Evolutionary conservation across 1,140 invertebrate genomes (phyloP), one percentile per base, ranked within the genome.

Genomic region (Leptinotarsa texana): DNA sequence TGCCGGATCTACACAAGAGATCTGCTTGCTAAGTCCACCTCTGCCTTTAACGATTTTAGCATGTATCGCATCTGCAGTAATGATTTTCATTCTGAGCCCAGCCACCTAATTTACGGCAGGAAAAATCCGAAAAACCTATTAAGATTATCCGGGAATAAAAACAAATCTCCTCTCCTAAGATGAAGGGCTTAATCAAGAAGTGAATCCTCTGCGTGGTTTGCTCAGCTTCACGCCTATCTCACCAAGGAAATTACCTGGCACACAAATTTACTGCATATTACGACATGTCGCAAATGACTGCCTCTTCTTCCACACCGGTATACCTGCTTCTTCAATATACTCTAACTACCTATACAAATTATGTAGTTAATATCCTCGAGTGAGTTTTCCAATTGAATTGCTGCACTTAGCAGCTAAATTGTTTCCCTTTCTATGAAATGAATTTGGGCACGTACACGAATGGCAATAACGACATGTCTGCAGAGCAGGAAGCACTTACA

Each of bases 241-340:
- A 63, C 24, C 48, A 21, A 62, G 69, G 69, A 71, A 71, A 71
- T 71, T 71, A 71, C 69, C 69, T 62, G 51, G 69, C 69, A 63
- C 49, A 71, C 69, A 62, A 71, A 71, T 71, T 71, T 71, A 71
- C 69, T 71, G 69, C 69, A 61, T 71, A 71, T 71, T 71, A 71
- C 69, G 57, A 71, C 48, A 49, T 69, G 68, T 69, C 68, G 68
- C 48, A 49, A 48, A 51, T 71, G 63, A 71, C 42, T 71, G 69
- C 24, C 68, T 71, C 69, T 62, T 57, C 69, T 62, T 57, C 33
- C 27, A 15, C 51, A 24, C 33, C 27, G 27, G 51, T 17, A 21
- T 21, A 57, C 51, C 69, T 71, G 69, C 69, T 62, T 62, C 49
- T 62, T 71, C 69, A 71, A 71, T 71, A 71, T 51, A 71, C 57